Conservation (phyloP, 2,113 vertebrate genomes). For the Cynocephalus volans region DNA sequence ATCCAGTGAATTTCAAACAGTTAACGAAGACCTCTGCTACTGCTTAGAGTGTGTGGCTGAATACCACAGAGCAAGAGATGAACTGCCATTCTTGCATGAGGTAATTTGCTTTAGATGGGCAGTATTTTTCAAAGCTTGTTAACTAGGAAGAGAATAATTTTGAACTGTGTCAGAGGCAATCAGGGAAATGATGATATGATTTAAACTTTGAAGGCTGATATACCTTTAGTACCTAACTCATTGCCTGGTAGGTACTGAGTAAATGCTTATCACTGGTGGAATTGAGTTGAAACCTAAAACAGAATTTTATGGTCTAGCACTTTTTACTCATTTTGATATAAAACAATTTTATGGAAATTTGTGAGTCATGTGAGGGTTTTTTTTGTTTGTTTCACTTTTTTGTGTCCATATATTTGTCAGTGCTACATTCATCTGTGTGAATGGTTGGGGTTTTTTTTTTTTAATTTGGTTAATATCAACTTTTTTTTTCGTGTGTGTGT, state of each 20-base stretch:
- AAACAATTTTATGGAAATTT: background rate
- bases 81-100: slow-evolving; percentile 88
- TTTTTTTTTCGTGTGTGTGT: too few relatives aligned
- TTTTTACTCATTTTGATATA: background rate
- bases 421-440: background rate
- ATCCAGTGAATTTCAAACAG: slow-evolving; percentile 82
- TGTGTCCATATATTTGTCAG: background rate
- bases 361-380: background rate
- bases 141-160: background rate
- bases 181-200: background rate
- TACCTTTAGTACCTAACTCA: too few relatives aligned
- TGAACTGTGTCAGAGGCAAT: background rate
- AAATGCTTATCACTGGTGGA: background rate
- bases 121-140: background rate
- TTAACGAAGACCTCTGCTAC: slow-evolving; percentile 91
- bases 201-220: background rate
- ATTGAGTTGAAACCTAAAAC: background rate
- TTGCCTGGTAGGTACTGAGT: background rate
- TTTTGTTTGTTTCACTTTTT: background rate
- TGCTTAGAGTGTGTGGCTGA: slow-evolving; percentile 93
- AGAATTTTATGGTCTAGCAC: background rate
- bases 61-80: slow-evolving; percentile 91
- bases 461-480: too few relatives aligned
- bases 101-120: slow-evolving; percentile 79
- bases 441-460: background rate